Evolutionary conservation across 2,113 vertebrate species (phyloP).

Genomic region (Osmerus eperlanus): DNA sequence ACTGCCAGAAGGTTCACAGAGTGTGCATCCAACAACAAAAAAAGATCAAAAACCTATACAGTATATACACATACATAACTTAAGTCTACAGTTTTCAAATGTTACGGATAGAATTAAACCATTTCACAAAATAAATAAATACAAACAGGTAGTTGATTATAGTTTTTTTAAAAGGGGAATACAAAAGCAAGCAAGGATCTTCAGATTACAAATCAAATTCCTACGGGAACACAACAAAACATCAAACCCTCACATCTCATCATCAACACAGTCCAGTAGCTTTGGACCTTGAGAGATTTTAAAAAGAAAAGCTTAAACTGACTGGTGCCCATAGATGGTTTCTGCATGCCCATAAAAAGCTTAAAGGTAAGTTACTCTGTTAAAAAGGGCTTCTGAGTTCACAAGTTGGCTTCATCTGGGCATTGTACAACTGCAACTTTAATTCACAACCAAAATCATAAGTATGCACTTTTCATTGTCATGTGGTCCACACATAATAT

Average conservation of each 20-base stretch:
- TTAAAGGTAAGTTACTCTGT: neutral
- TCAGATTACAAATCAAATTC: conserved; percentile 55
- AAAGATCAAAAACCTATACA: conserved; percentile 63
- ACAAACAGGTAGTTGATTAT: conserved; percentile 57
- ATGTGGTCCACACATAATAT: conserved; percentile 44
- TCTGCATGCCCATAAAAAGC: neutral
- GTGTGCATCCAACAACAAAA: conserved; percentile 63
- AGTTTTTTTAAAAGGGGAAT: conserved; percentile 45
- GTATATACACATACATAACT: conserved; percentile 76
- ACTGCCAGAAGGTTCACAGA: conserved; percentile 50
- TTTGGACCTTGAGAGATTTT: conserved; percentile 22
- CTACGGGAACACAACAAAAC: conserved; percentile 59
- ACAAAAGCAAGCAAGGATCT: conserved; percentile 63
- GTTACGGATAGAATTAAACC: conserved; percentile 66
- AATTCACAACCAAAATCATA: conserved; percentile 49
- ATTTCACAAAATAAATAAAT: conserved; percentile 76
- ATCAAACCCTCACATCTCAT: conserved; percentile 24
- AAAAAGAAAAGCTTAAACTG: conserved; percentile 59
- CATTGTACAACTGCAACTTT: conserved; percentile 29
- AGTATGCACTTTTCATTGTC: conserved; percentile 54
- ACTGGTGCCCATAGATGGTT: conserved; percentile 47
- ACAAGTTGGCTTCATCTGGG: conserved; percentile 24
- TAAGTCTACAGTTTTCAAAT: conserved; percentile 65
- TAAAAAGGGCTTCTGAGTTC: conserved; percentile 13
- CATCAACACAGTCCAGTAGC: conserved; percentile 43